A percentile compares a stretch with the other conserved stretches of the same genome.
Evolutionary conservation across 1,140 invertebrate genomes (phyloP).

Genomic region (Halictus rubicundus): DNA sequence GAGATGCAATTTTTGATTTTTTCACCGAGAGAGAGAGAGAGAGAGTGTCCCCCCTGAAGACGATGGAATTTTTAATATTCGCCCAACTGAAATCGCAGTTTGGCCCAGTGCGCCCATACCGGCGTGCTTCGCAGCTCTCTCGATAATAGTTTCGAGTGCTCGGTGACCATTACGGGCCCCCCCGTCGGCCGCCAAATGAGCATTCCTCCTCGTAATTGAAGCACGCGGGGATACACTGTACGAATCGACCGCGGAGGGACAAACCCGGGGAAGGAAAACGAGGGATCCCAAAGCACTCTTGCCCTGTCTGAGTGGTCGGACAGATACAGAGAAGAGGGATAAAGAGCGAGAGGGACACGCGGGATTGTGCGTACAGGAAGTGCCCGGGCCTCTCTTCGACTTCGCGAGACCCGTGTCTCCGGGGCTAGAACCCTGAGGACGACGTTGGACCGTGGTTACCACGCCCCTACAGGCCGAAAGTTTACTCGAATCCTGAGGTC

Average conservation of each 20-base stretch:
- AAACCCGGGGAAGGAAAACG: conserved; percentile 49
- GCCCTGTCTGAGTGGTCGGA: conserved; percentile 58
- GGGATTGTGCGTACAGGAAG: conserved; percentile 20
- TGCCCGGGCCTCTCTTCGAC: conserved; percentile 26
- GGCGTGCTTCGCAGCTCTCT: conserved; percentile 34
- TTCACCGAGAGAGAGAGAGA: no score
- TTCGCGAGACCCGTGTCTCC: conserved; percentile 31
- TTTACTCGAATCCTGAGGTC: not conserved
- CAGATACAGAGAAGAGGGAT: conserved; percentile 33
- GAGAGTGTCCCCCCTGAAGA: no score
- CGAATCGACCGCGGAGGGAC: conserved; percentile 51
- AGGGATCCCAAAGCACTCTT: conserved; percentile 63
- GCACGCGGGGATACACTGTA: conserved; percentile 61
- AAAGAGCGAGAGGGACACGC: not conserved
- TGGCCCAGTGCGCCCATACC: not conserved
- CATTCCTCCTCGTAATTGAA: conserved; percentile 71
- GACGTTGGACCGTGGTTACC: conserved; percentile 49
- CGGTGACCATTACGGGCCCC: conserved; percentile 66
- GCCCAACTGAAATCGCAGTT: no score
- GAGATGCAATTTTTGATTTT: no score
- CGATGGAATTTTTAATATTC: no score
- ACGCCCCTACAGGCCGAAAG: conserved; percentile 40
- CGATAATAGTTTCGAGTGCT: conserved; percentile 70
- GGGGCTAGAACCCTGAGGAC: conserved; percentile 12
- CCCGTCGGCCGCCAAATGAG: conserved; percentile 67